Evolutionary conservation across 2,888 invertebrate genomes (phyloP), one percentile per base, ranked within the genome.

Genomic region (Mesorhabditis spiculigera): DNA sequence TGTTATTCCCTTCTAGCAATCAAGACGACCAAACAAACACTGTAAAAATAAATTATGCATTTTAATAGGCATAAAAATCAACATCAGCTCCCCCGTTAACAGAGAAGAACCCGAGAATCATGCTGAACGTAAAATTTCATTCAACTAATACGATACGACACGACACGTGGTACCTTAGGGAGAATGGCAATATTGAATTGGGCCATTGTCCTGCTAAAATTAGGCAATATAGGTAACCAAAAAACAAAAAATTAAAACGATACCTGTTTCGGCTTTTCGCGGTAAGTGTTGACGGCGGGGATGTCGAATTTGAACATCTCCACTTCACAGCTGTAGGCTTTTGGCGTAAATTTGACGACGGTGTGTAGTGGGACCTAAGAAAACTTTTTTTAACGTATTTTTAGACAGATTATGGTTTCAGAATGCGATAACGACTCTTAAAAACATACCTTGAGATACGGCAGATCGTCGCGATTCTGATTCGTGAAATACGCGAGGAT

Each of bases 401-500:
- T 28, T 63, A 28, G n/a, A n/a, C n/a, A n/a, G n/a, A n/a, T n/a
- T n/a, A n/a, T n/a, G n/a, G n/a, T n/a, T n/a, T n/a, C n/a, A n/a
- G n/a, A n/a, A n/a, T n/a, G n/a, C n/a, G n/a, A n/a, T n/a, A n/a
- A n/a, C n/a, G n/a, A n/a, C n/a, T n/a, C n/a, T n/a, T 28, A 28
- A 28, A 88, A 83, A 42, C 87, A 88, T n/a, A 89, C 87, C 73
- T 87, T 84, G 74, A 89, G 81, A 80, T 89, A 89, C 4, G 89
- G 88, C 68, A 89, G 82, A 73, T 88, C 86, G 50, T 84, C 85
- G 1, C 85, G 77, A 73, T 91, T 91, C 77, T 92, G 93, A 85
- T 94, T 93, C 81, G 93, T 89, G 88, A 94, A 95, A 88, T 94
- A 95, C 16, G 94, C 94, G 74, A 95, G 90, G 78, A 95, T 90